These are phyloP conservation scores for Tachystola acroxantha DNA, from an alignment of 2,888 invertebrate genomes.

Conservation along the genomic window DNA sequence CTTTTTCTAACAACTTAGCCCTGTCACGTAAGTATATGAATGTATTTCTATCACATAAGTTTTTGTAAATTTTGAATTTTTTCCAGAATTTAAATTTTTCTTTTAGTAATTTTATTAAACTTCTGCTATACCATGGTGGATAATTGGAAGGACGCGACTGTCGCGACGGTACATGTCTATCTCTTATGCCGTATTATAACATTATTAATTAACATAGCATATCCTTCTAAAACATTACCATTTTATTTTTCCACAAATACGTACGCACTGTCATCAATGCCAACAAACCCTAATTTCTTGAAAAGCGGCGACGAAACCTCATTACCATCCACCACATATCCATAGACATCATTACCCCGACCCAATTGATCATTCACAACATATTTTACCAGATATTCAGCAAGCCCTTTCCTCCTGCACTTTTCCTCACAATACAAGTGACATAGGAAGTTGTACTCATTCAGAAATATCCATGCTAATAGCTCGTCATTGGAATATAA, in stretches of 20 bases:
- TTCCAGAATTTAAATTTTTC: too few relatives aligned
- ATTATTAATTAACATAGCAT: too few relatives aligned
- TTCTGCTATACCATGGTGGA: too few relatives aligned
- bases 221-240: too few relatives aligned
- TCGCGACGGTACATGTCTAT: too few relatives aligned
- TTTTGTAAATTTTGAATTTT: too few relatives aligned
- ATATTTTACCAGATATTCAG: constrained; percentile 20
- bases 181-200: too few relatives aligned
- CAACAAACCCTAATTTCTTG: constrained; percentile 20
- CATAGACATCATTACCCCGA: constrained; percentile 22
- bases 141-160: too few relatives aligned
- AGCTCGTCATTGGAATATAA: constrained; percentile 22
- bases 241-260: background rate
- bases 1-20: too few relatives aligned
- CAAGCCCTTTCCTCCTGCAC: constrained; percentile 24
- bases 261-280: constrained; percentile 18
- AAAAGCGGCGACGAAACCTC: constrained; percentile 19
- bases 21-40: too few relatives aligned
- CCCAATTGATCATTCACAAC: constrained; percentile 21
- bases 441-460: constrained; percentile 24
- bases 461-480: constrained; percentile 28
- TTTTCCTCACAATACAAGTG: constrained; percentile 25
- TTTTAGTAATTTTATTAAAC: too few relatives aligned
- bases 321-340: constrained; percentile 22
- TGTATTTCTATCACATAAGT: too few relatives aligned